These are phyloP conservation scores for Naja naja DNA, from an alignment of 2,113 vertebrate genomes.

Conservation along the genomic window DNA sequence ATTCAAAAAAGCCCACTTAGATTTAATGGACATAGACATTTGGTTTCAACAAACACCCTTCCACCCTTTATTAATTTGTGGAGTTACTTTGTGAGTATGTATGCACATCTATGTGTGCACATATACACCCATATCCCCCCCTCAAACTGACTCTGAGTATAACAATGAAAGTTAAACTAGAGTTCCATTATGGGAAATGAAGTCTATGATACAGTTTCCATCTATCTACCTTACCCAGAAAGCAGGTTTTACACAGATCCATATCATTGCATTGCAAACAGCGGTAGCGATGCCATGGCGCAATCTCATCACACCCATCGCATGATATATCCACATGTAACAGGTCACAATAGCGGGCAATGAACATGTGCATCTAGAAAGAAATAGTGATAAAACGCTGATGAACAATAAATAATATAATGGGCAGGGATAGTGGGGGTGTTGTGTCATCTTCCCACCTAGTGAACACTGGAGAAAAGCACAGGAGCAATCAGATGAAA, in stretches of 20 bases:
- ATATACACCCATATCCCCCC: neutral
- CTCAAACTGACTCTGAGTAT: neutral
- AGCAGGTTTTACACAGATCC: conserved; percentile 97
- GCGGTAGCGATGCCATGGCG: conserved; percentile 94
- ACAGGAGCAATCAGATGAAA: neutral
- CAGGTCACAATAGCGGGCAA: conserved; percentile 94
- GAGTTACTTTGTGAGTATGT: neutral
- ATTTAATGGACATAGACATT: neutral
- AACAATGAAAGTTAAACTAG: neutral
- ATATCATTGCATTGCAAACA: conserved; percentile 96
- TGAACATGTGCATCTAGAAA: conserved; percentile 97
- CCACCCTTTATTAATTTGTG: neutral
- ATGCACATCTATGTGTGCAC: neutral
- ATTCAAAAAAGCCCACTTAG: neutral
- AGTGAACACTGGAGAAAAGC: neutral
- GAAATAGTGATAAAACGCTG: neutral
- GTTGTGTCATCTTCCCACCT: neutral
- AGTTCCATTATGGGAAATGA: neutral
- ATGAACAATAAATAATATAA: neutral
- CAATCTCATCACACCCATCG: conserved; percentile 93
- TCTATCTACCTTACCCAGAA: conserved; percentile 78
- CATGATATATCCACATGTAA: conserved; percentile 96
- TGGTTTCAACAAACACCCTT: neutral
- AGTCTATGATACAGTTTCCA: neutral
- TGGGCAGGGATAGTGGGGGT: neutral